Base-by-base conservation (phyloP, 2,888 invertebrate species). In the Hemicrepidius hirtus region DNA sequence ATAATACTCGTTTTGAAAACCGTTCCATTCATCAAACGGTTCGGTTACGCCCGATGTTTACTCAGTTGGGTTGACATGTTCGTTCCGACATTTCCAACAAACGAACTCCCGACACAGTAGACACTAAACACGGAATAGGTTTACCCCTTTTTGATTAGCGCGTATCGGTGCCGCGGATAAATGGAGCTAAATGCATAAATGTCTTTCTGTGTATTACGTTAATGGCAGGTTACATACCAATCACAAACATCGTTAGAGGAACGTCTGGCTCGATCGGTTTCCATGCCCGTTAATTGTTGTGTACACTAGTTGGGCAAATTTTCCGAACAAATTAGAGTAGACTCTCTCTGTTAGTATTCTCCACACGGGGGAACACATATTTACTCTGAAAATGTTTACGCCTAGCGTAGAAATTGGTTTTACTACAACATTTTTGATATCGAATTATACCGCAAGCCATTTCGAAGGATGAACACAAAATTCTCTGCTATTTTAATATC, bases 1-100 rank as follows among this genome's bases (percentile, higher is more conserved):
- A 62, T 44, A 68, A 62, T 60, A 50, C 63, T 49, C 64, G 74
- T 74, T 75, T 74, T 70, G 74, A 71, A 75, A 75, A 71, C 70
- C 71, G 53, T 63, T 69, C 64, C 73, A 77, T 77, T 77, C 75
- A 75, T 77, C 75, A 75, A 72, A 74, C 50, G 68, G 62, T 32
- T 20, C 21, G 71, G 75, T 73, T 69, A 76, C 76, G 75, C 73
- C 76, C 71, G 66, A 68, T 76, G 69, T 76, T 75, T 76, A 71
- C 64, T 67, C 70, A 71, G 66, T 60, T 71, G 62, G 67, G 69
- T 68, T 76, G 75, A 74, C 70, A 64, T 64, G 71, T 71, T 49
- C 60, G 65, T 60, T 35, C 64, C 53, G 32, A 46, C 46, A 44
- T 68, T 68, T 62, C 44, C 57, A 67, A 62, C 70, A 70, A 73